Base-by-base conservation (phyloP, 2,888 invertebrate species). In the Cephus pulcher region DNA sequence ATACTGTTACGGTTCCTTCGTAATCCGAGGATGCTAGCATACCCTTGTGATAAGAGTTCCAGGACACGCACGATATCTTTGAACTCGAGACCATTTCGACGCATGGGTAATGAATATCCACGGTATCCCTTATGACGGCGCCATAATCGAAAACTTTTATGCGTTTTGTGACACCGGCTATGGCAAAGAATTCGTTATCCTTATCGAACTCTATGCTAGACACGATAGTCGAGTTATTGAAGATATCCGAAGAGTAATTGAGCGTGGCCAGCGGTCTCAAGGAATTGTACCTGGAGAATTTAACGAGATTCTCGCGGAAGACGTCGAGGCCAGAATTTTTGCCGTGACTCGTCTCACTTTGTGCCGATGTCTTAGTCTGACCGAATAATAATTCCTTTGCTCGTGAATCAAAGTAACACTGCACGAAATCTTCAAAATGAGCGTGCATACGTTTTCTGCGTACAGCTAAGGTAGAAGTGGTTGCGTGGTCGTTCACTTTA, bases 191-290 rank as follows among this genome's bases (percentile, higher is more conserved):
- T 92, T 98, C 98, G 90, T 97, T 96, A 92, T 98, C 98, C 91
- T 98, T 97, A 91, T 98, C 98, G 92, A 98, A 98, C 92, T 98
- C 98, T 85, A 98, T 98, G 86, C 98, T 98, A 34, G 96, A 96
- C 9, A 97, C 97, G 83, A 97, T 97, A 9, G 96, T 97, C 4
- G 96, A 96, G 89, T 95, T 96, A 90, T 96, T 97, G 90, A 97
- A 96, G 76, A 97, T 95, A 91, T 98, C 98, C 88, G 95, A 96
- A 82, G 97, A 97, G 92, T 98, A 98, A 84, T 97, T 97, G 6
- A 98, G 93, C 9, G 97, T 97, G 6, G 98, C 97, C 11, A 98
- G 93, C 32, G 96, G 95, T 15, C 96, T 93, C 82, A 98, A 93
- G 30, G 95, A 94, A 84, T 95, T 95, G 90, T 96, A 97, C 74